phyloP scores from a whole-genome alignment of 2,888 invertebrate genomes.

The Tetranychus truncatus region DNA sequence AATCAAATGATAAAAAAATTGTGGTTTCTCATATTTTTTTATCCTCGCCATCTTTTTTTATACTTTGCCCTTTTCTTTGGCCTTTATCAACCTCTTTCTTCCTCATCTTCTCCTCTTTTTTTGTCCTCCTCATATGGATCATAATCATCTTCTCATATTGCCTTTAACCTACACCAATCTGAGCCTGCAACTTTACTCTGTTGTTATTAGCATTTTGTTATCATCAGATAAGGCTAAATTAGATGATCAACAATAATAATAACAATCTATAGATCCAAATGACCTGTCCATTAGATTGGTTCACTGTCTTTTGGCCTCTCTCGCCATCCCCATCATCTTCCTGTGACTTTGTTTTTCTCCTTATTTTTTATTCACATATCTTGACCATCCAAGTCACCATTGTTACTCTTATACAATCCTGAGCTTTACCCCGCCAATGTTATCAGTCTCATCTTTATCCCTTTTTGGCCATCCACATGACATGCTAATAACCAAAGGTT shows the following conservation, averaged over 20 bases:
- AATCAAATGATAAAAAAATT: background rate
- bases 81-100: slow-evolving; percentile 1
- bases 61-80: background rate
- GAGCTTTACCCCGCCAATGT: background rate
- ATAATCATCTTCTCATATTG: background rate
- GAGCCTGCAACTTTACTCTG: background rate
- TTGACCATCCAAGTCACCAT: background rate
- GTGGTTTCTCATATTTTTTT: background rate
- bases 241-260: background rate
- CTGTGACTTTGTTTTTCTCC: background rate
- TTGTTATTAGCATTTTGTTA: background rate
- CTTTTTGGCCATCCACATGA: background rate
- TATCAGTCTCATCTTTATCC: background rate
- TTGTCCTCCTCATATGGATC: background rate
- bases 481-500: background rate
- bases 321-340: no score
- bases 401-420: background rate
- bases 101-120: background rate
- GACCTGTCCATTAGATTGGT: background rate
- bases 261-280: background rate
- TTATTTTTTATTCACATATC: background rate
- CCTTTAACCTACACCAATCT: no score
- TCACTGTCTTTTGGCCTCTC: no score
- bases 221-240: background rate
- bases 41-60: background rate